phyloP scores from a whole-genome alignment of 2,113 vertebrate genomes.

The Tenrec ecaudatus region DNA sequence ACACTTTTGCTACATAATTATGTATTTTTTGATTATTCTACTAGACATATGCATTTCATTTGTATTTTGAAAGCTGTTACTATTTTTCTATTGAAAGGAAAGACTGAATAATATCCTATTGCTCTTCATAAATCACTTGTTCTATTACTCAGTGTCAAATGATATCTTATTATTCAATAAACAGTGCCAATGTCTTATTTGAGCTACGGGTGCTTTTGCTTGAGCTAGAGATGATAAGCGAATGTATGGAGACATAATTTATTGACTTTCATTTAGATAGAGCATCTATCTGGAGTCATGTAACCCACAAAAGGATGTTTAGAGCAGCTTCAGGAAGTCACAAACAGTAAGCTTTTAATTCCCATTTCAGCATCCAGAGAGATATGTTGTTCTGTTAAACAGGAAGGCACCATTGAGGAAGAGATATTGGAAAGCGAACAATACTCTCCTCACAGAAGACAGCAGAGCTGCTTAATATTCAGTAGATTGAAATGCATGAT shows the following conservation, averaged over 20 bases:
- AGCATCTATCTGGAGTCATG: neutral
- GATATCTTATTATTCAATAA: slow-evolving; percentile 27
- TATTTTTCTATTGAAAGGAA: slow-evolving; percentile 3
- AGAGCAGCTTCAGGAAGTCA: neutral
- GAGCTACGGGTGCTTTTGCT: neutral
- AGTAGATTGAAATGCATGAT: neutral
- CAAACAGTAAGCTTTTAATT: neutral
- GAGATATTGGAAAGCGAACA: neutral
- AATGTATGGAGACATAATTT: slow-evolving; percentile 26
- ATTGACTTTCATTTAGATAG: no score
- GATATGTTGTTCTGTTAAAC: neutral
- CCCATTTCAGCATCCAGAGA: neutral
- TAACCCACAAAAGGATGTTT: neutral
- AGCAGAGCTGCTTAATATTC: neutral
- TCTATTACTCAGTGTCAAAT: slow-evolving; percentile 43
- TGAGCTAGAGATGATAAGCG: slow-evolving; percentile 42
- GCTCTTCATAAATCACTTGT: neutral
- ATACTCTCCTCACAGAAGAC: neutral
- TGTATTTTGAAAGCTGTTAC: neutral
- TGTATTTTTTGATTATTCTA: neutral
- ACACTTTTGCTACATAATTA: neutral
- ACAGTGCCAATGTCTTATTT: neutral
- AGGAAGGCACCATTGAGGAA: neutral
- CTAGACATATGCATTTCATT: neutral
- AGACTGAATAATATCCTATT: neutral